Evolutionary conservation across 2,888 invertebrate species (phyloP).

Genomic region (Emmelina monodactyla): DNA sequence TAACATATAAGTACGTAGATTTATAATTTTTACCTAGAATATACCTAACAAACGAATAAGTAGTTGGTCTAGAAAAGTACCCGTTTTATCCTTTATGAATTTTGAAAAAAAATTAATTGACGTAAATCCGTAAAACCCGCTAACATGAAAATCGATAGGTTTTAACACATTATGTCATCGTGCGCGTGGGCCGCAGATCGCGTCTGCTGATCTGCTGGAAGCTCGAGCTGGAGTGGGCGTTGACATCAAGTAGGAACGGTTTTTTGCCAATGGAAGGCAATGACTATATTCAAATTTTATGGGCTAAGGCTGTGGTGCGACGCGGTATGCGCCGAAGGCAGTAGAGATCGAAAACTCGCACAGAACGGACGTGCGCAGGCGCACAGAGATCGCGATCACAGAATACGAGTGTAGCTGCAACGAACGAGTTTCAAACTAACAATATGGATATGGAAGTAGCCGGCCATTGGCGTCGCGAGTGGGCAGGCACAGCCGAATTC

Average conservation of each 20-base stretch:
- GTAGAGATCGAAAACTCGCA: constrained; percentile 35
- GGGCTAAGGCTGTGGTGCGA: constrained; percentile 31
- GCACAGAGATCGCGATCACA: constrained; percentile 33
- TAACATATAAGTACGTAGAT: too few relatives aligned
- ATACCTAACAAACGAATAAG: too few relatives aligned
- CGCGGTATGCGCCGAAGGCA: constrained; percentile 20
- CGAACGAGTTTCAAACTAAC: constrained; percentile 41
- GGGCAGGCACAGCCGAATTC: constrained; percentile 60
- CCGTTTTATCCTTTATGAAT: too few relatives aligned
- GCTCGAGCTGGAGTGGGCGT: constrained; percentile 44
- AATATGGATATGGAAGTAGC: constrained; percentile 50
- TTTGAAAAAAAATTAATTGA: too few relatives aligned
- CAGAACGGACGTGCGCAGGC: neutral
- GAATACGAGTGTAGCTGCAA: constrained; percentile 57
- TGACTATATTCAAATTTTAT: constrained; percentile 49
- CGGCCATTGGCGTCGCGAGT: constrained; percentile 59
- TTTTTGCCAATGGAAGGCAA: constrained; percentile 52
- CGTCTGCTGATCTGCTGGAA: constrained; percentile 38
- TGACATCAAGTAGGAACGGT: constrained; percentile 47
- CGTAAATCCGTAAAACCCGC: too few relatives aligned
- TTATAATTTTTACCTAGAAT: too few relatives aligned
- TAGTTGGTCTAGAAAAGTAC: too few relatives aligned
- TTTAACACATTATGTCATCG: too few relatives aligned
- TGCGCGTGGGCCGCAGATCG: constrained; percentile 39
- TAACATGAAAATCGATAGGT: too few relatives aligned